These are phyloP conservation scores for Propithecus coquereli DNA, from an alignment of 2,113 vertebrate species.

Conservation along the genomic window DNA sequence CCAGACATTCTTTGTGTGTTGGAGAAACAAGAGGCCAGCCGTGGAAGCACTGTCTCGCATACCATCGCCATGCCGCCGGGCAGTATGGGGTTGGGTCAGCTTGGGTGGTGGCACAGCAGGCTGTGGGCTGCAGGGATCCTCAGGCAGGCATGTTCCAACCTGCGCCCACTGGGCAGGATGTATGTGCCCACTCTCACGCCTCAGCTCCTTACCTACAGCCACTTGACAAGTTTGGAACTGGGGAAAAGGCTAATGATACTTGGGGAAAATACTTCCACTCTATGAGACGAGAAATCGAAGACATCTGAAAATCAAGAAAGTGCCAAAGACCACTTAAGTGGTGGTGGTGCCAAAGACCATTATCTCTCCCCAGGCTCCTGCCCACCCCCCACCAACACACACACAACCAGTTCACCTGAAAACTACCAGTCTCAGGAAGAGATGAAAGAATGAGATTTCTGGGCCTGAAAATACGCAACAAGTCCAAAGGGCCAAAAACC, in stretches of 20 bases:
- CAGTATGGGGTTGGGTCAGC: background rate
- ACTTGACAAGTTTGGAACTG: background rate
- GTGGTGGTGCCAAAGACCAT: too few relatives aligned
- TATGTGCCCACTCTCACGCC: background rate
- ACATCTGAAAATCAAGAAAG: background rate
- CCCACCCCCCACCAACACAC: accelerated
- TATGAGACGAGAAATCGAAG: background rate
- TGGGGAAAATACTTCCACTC: background rate
- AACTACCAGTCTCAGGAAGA: background rate
- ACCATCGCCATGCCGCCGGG: accelerated
- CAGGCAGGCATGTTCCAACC: background rate
- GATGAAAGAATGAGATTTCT: background rate
- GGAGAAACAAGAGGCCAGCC: background rate
- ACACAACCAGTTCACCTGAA: background rate
- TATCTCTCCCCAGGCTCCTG: background rate
- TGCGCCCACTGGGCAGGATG: background rate
- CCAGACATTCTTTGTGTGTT: background rate
- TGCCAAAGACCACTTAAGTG: background rate
- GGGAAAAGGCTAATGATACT: background rate
- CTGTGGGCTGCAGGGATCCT: background rate
- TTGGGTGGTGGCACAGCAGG: background rate
- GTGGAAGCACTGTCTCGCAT: background rate
- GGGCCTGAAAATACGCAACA: background rate
- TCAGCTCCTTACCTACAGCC: background rate
- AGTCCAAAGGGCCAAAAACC: background rate